These are phyloP conservation scores for Lepisosteus osseus DNA, from an alignment of 2,113 vertebrate genomes.

Conservation along the genomic window DNA sequence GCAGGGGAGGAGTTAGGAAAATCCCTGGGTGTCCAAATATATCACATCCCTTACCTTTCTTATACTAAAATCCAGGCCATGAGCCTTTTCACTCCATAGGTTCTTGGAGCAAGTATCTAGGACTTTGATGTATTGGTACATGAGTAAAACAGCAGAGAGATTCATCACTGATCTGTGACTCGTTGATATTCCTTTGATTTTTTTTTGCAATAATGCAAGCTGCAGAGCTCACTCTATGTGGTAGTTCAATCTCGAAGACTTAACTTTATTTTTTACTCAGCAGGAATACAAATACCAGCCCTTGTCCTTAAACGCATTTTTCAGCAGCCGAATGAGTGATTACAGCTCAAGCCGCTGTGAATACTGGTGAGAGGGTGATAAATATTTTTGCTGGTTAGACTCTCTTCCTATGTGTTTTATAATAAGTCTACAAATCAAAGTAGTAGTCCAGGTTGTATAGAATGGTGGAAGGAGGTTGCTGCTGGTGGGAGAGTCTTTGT, in stretches of 20 bases:
- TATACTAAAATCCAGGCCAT: not conserved
- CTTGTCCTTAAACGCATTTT: slow-evolving; percentile 12
- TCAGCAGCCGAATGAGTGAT: slow-evolving; percentile 12
- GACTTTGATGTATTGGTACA: not conserved
- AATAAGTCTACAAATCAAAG: slow-evolving; percentile 6
- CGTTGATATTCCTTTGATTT: slow-evolving; percentile 21
- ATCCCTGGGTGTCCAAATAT: not conserved
- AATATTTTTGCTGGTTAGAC: slow-evolving; percentile 6
- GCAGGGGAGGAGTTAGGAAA: not conserved
- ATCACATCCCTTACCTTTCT: not conserved
- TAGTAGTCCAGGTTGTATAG: not conserved
- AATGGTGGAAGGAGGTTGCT: not conserved
- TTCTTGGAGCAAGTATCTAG: not conserved
- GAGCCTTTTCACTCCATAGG: not conserved
- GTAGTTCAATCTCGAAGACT: slow-evolving; percentile 23
- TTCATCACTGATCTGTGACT: slow-evolving; percentile 5
- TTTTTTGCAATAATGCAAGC: slow-evolving; percentile 6
- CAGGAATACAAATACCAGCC: slow-evolving; percentile 17
- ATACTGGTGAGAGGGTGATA: slow-evolving; percentile 4
- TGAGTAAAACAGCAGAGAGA: not conserved
- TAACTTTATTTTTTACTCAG: slow-evolving; percentile 16
- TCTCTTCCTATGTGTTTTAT: not conserved
- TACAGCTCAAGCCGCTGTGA: slow-evolving; percentile 6
- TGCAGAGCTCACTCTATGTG: slow-evolving; percentile 14
- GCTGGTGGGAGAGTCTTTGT: not conserved